phyloP scores from a whole-genome alignment of 2,113 vertebrate genomes.

The Zosterops pallidus region DNA sequence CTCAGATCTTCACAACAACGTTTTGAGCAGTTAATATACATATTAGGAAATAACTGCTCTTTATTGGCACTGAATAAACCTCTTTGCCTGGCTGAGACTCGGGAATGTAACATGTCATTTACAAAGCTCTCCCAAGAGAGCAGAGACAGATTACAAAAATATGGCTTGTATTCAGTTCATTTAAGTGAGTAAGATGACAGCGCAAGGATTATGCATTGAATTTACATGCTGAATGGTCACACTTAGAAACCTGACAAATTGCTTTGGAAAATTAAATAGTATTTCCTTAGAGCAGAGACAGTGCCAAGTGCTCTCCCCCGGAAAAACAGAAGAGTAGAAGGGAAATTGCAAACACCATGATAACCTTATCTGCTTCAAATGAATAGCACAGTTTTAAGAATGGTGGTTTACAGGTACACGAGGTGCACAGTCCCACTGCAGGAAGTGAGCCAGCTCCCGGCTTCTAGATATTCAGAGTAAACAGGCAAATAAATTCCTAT shows the following conservation, averaged over 20 bases:
- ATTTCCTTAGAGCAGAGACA: neutral
- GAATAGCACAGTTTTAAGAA: neutral
- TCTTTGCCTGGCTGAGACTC: constrained; percentile 12
- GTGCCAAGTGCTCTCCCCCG: neutral
- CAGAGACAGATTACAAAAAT: constrained; percentile 40
- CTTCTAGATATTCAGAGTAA: neutral
- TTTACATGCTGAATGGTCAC: constrained; percentile 15
- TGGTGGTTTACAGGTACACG: neutral
- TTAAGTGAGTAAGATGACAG: constrained; percentile 35
- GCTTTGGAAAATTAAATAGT: constrained; percentile 17
- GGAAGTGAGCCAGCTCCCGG: neutral
- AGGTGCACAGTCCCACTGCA: neutral
- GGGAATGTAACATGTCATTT: constrained; percentile 50
- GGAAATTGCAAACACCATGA: neutral
- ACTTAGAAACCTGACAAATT: constrained; percentile 8
- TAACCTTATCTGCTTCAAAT: constrained; percentile 14
- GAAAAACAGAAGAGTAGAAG: constrained; percentile 7
- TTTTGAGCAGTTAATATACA: constrained; percentile 43
- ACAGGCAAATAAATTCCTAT: neutral
- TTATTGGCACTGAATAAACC: constrained; percentile 34
- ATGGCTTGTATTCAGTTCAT: constrained; percentile 3
- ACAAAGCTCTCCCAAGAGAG: constrained; percentile 35
- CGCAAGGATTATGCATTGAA: neutral
- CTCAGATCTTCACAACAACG: neutral
- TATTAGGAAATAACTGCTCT: constrained; percentile 64